phyloP scores from a whole-genome alignment of 2,113 vertebrate species.

The Pampusana beccarii region DNA sequence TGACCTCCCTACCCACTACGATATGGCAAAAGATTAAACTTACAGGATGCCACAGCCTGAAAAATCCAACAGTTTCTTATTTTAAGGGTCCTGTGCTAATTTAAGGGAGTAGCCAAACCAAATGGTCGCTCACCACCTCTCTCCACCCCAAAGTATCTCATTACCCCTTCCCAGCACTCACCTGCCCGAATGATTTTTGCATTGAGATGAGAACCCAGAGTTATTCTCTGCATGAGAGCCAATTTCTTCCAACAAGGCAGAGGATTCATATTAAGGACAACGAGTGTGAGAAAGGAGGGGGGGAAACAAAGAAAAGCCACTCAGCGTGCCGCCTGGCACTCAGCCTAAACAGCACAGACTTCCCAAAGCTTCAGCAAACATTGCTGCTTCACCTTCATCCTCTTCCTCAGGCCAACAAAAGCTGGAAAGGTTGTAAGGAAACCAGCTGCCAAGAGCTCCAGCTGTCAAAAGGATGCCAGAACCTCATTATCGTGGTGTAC shows the following conservation, averaged over 20 bases:
- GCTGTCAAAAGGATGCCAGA: neutral
- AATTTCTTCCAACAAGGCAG: neutral
- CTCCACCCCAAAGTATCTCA: neutral
- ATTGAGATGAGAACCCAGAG: neutral
- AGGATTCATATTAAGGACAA: neutral
- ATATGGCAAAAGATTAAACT: neutral
- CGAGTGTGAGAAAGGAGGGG: rapidly evolving
- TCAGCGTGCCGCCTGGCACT: rapidly evolving
- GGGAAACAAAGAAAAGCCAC: neutral
- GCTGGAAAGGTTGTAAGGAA: neutral
- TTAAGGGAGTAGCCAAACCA: neutral
- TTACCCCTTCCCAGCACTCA: neutral
- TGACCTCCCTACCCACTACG: neutral
- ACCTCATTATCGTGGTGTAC: neutral
- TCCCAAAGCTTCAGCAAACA: neutral
- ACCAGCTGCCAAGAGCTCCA: constrained; percentile 1
- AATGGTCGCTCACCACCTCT: neutral
- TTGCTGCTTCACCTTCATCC: neutral
- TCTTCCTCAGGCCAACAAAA: neutral
- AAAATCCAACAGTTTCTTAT: neutral
- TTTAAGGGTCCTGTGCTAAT: neutral
- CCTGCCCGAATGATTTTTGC: rapidly evolving
- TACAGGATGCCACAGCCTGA: neutral
- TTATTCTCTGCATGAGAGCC: neutral
- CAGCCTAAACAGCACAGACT: neutral